Base-by-base conservation (phyloP, 2,888 invertebrate species). In the Callosobruchus maculatus region DNA sequence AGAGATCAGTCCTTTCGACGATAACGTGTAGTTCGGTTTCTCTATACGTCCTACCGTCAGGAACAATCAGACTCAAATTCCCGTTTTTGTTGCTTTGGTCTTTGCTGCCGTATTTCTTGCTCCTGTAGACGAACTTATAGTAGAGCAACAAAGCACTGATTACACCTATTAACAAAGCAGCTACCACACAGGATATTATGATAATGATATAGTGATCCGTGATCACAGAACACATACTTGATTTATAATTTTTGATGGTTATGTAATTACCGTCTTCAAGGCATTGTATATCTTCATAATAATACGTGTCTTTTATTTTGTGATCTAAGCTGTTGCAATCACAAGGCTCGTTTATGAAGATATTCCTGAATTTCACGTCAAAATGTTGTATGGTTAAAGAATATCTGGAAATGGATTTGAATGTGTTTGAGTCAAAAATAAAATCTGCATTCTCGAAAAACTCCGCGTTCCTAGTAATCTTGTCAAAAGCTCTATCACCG, bases 11-110 rank as follows among this genome's bases (percentile, higher is more conserved):
- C 86, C 93, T 92, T 88, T 96, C 95, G 79, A 95, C 93, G 84
- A 95, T 93, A 82, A 95, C 94, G 86, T 95, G 93, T 81, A 95
- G 91, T 87, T 96, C 95, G 13, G 95, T 95, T 88, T 96, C 95
- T 83, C 93, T 90, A 84, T 95, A 96, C 20, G 95, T 93, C 83
- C 93, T 90, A 0, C 94, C 93, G 81, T 95, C 95, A 0, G 95
- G 95, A 83, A 94, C 90, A 72, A 95, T 93, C 86, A 95, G 89
- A 83, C 92, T 91, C 80, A 93, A 79, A 82, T 83, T 84, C 22
- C 88, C 90, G 2, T 73, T 77, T 72, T 81, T 81, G 1, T 72
- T 76, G 3, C 70, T 74, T 87, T 85, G 90, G 88, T 84, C 79
- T 21, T 71, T 71, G 70, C 81, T 82, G 0, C 84, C 85, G 70